A percentile compares a stretch with the other conserved stretches of the same genome.
Conservation (phyloP, 1,140 invertebrate genomes). For the Nylanderia fulva region DNA sequence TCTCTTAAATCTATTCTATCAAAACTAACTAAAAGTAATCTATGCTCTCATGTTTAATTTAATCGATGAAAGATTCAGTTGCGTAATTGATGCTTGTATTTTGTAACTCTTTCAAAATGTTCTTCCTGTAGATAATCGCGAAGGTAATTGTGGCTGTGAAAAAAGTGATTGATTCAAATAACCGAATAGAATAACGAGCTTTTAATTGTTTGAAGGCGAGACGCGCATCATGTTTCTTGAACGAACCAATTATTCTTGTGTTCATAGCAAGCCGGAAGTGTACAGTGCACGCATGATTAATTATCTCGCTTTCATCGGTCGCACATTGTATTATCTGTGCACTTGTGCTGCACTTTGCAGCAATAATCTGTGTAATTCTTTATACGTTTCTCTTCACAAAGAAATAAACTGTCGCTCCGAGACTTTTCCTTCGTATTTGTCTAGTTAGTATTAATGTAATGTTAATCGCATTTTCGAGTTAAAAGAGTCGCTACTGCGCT, state of each 20-base stretch:
- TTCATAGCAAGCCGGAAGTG: constrained; percentile 41
- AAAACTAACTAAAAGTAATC: neutral
- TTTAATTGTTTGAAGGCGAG: constrained; percentile 19
- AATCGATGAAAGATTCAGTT: neutral
- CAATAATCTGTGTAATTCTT: neutral
- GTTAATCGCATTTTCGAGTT: constrained; percentile 16
- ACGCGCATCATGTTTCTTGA: constrained; percentile 9
- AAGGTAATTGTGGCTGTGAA: neutral
- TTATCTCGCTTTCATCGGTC: constrained; percentile 39
- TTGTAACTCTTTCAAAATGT: neutral
- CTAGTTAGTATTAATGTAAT: neutral
- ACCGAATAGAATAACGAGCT: constrained; percentile 12
- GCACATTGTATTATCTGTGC: neutral
- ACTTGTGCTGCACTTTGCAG: neutral
- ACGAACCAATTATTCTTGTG: constrained; percentile 35
- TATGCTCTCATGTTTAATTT: neutral
- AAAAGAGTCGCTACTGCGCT: constrained; percentile 31
- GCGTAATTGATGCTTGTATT: neutral
- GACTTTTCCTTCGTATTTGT: neutral
- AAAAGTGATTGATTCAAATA: constrained; percentile 25
- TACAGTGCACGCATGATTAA: constrained; percentile 33
- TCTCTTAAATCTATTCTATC: neutral
- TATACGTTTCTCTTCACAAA: too few relatives aligned
- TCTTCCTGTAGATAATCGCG: neutral
- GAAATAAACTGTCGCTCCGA: neutral